These are phyloP conservation scores for Stigmatopora argus DNA, from an alignment of 2,113 vertebrate genomes.

Conservation along the genomic window DNA sequence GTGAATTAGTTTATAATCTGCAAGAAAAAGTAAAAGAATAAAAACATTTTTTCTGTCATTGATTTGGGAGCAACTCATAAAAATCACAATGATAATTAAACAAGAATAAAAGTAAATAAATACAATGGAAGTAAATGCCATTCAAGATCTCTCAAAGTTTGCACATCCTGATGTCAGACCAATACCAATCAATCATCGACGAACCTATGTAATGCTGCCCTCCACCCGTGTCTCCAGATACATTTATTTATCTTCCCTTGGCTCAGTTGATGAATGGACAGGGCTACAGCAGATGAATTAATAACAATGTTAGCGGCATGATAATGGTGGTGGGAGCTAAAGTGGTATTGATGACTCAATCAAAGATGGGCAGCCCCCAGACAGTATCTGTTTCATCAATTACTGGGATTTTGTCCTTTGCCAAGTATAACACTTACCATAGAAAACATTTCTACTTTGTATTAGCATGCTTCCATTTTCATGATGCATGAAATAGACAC, in stretches of 20 bases:
- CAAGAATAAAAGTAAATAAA: constrained; percentile 25
- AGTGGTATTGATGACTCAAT: constrained; percentile 69
- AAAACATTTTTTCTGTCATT: not conserved
- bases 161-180: constrained; percentile 12
- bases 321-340: constrained; percentile 52
- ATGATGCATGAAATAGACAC: constrained; percentile 15
- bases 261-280: constrained; percentile 53
- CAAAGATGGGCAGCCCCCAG: constrained; percentile 34
- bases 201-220: constrained; percentile 11
- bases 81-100: not conserved
- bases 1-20: not conserved
- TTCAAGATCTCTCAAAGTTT: constrained; percentile 16
- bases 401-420: constrained; percentile 39
- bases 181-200: constrained; percentile 33
- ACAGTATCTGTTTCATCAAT: constrained; percentile 42
- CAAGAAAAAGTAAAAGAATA: not conserved
- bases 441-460: constrained; percentile 25
- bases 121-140: constrained; percentile 6
- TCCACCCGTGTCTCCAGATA: constrained; percentile 25
- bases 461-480: constrained; percentile 33
- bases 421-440: constrained; percentile 45
- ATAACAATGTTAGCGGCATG: constrained; percentile 51
- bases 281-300: constrained; percentile 51
- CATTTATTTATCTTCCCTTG: constrained; percentile 51
- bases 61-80: not conserved